Percentiles rank a stretch among this genome's conserved stretches.
These are phyloP conservation scores for Thaleichthys pacificus DNA, from an alignment of 2,797 vertebrate genomes.

Conservation along the genomic window DNA sequence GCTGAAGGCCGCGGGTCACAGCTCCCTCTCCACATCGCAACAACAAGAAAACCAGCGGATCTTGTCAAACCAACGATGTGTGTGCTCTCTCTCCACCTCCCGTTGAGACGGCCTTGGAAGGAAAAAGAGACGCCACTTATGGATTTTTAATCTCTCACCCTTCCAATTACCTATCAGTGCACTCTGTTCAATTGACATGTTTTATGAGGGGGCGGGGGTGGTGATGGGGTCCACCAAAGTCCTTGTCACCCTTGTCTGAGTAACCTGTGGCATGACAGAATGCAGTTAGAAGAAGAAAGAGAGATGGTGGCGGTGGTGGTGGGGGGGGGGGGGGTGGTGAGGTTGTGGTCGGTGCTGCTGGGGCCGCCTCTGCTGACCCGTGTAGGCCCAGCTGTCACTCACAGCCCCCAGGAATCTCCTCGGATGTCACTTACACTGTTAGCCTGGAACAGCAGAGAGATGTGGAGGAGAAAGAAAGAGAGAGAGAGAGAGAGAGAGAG, in stretches of 20 bases:
- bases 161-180: not conserved
- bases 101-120: not conserved
- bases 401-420: constrained; percentile 42
- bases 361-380: not conserved
- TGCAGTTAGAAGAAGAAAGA: constrained; percentile 19
- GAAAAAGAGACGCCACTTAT: not conserved
- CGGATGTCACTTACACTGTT: constrained; percentile 43
- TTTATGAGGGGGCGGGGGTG: too few species aligned
- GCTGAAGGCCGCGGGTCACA: too few species aligned
- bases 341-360: not conserved
- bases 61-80: not conserved
- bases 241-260: not conserved
- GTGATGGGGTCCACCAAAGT: too few species aligned
- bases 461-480: not conserved
- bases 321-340: constrained; percentile 18
- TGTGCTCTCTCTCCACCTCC: not conserved
- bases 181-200: not conserved
- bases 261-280: not conserved
- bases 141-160: not conserved
- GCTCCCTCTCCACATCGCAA: too few species aligned
- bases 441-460: constrained; percentile 27
- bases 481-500: not conserved
- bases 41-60: not conserved
- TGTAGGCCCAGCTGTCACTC: constrained; percentile 38
- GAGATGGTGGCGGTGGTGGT: not conserved